Evolutionary conservation across 2,797 vertebrate genomes (phyloP).

Genomic region (Pangasius macronema): DNA sequence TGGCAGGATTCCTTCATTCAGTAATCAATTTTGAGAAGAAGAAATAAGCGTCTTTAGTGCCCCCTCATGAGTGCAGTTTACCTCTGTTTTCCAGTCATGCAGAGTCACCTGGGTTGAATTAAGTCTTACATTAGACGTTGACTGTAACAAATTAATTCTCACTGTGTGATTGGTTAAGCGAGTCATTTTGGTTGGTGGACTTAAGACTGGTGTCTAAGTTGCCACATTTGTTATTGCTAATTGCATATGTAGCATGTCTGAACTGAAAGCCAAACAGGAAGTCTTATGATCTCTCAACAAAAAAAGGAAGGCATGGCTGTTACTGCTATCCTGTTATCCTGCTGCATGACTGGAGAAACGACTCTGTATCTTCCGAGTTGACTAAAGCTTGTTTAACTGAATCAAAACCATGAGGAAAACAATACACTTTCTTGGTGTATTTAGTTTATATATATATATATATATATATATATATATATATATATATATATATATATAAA

Average conservation of each 20-base stretch:
- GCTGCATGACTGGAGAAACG: not conserved
- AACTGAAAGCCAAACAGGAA: constrained; percentile 41
- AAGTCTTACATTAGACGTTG: not conserved
- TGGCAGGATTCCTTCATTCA: not conserved
- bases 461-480: too few species aligned
- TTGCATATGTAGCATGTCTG: not conserved
- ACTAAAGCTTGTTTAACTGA: not conserved
- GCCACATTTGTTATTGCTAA: constrained; percentile 32
- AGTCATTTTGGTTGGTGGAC: constrained; percentile 3
- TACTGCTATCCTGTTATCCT: constrained; percentile 22
- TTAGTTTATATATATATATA: not conserved
- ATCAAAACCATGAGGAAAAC: not conserved
- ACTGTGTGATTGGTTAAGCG: not conserved
- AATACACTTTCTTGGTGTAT: not conserved
- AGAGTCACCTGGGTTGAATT: constrained; percentile 10
- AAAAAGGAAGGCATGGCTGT: constrained; percentile 9
- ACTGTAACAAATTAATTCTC: not conserved
- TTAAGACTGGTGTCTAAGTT: constrained; percentile 28
- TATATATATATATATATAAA: too few species aligned
- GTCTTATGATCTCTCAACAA: constrained; percentile 20
- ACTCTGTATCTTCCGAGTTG: not conserved
- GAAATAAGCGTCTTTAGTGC: not conserved
- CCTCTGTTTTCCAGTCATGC: constrained; percentile 24
- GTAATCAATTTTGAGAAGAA: not conserved
- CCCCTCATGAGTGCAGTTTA: not conserved